Evolutionary conservation across 2,113 vertebrate species (phyloP).

Genomic region (Microcebus griseorufus): DNA sequence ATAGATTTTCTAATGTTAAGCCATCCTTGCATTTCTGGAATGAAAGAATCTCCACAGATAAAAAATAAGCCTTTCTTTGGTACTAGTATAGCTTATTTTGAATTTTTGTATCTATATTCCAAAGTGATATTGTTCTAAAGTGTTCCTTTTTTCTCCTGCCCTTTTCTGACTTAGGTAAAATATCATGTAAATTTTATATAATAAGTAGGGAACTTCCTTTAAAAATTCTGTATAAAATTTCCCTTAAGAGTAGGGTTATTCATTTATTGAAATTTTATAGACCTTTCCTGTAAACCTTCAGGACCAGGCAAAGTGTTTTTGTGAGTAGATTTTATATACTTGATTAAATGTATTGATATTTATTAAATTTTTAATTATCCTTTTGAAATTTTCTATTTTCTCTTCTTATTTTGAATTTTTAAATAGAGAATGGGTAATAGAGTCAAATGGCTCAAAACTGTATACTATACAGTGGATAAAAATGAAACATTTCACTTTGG

Average conservation of each 20-base stretch:
- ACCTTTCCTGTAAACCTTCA: background rate
- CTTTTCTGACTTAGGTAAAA: background rate
- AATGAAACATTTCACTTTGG: background rate
- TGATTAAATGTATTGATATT: background rate
- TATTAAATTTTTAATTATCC: background rate
- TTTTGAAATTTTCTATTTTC: background rate
- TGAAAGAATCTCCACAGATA: background rate
- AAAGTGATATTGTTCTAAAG: background rate
- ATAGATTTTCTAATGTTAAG: background rate
- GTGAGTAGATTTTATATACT: background rate
- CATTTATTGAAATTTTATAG: background rate
- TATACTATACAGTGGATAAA: background rate
- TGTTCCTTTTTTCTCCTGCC: background rate
- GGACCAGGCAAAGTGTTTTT: background rate
- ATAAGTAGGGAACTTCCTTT: background rate
- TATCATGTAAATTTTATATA: background rate
- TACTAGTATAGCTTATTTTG: background rate
- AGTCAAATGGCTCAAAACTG: background rate
- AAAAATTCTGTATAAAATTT: background rate
- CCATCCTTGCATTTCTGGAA: background rate
- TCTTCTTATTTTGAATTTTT: background rate
- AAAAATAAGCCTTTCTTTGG: background rate
- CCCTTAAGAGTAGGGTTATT: background rate
- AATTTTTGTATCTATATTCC: background rate
- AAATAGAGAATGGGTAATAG: background rate